Conservation (phyloP, 2,113 vertebrate genomes). For the Crotalus viridis region DNA sequence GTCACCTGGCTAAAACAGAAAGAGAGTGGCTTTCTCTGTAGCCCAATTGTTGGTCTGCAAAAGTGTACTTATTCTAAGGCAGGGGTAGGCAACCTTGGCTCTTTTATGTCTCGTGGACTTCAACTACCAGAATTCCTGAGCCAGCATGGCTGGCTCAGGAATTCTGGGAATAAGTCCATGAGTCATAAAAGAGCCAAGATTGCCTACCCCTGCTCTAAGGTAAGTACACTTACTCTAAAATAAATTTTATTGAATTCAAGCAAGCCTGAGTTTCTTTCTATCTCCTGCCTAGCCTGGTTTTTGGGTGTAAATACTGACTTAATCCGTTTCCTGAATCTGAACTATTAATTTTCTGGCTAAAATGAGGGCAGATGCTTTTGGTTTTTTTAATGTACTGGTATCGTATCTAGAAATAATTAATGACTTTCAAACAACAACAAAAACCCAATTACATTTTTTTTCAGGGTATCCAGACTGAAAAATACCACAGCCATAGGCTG, state of each 20-base stretch:
- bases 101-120: no score
- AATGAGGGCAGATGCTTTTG: neutral
- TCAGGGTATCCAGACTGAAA: neutral
- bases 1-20: no score
- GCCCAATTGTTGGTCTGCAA: no score
- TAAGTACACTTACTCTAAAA: neutral
- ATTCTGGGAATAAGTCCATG: no score
- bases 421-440: neutral
- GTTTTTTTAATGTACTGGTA: neutral
- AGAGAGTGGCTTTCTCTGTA: neutral
- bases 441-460: neutral
- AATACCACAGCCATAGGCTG: neutral
- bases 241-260: neutral
- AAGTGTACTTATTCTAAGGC: no score
- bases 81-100: no score
- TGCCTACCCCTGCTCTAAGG: no score
- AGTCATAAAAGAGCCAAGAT: no score
- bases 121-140: no score
- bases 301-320: neutral
- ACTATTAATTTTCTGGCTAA: neutral
- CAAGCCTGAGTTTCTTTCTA: neutral
- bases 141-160: no score
- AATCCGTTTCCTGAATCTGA: neutral
- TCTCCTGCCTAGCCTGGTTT: neutral
- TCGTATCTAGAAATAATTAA: neutral